Percentiles rank a stretch among this genome's conserved stretches.
Conservation (phyloP, 2,888 invertebrate genomes). For the Chloromyia formosa region DNA sequence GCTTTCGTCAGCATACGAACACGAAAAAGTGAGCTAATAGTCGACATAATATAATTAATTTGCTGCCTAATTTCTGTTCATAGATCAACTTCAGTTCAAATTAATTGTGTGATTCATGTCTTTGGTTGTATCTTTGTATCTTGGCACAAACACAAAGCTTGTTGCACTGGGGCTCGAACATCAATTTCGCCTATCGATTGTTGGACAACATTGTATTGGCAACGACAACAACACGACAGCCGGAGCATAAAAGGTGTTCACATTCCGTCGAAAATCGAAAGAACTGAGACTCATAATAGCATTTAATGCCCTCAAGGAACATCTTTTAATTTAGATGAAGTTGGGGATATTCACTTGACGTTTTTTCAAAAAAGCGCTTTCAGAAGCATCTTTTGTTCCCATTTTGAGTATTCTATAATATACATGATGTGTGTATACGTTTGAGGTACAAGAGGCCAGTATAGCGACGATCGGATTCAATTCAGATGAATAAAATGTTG, state of each 20-base stretch:
- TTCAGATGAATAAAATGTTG: slow-evolving; percentile 5
- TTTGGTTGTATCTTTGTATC: neutral
- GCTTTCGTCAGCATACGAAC: neutral
- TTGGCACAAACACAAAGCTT: slow-evolving; percentile 3
- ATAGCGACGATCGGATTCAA: neutral
- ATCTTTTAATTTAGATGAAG: slow-evolving; percentile 33
- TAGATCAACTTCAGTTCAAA: neutral
- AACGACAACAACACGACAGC: neutral
- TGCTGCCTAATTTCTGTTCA: slow-evolving; percentile 13
- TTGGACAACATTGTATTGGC: neutral
- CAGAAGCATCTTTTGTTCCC: slow-evolving; percentile 28
- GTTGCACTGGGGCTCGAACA: neutral
- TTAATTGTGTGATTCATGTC: slow-evolving; percentile 17
- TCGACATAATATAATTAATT: slow-evolving; percentile 14
- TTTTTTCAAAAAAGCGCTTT: neutral
- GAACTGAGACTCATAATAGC: slow-evolving; percentile 4
- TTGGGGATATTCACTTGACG: neutral
- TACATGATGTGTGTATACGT: neutral
- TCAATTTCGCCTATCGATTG: slow-evolving; percentile 15
- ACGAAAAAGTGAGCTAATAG: neutral
- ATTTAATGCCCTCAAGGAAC: slow-evolving; percentile 26
- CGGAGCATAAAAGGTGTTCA: neutral
- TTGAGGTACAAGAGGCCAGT: neutral
- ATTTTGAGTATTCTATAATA: neutral
- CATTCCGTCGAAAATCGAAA: slow-evolving; percentile 21